Evolutionary conservation across 2,797 vertebrate genomes (phyloP).

Genomic region (Petrocephalus sullivani): DNA sequence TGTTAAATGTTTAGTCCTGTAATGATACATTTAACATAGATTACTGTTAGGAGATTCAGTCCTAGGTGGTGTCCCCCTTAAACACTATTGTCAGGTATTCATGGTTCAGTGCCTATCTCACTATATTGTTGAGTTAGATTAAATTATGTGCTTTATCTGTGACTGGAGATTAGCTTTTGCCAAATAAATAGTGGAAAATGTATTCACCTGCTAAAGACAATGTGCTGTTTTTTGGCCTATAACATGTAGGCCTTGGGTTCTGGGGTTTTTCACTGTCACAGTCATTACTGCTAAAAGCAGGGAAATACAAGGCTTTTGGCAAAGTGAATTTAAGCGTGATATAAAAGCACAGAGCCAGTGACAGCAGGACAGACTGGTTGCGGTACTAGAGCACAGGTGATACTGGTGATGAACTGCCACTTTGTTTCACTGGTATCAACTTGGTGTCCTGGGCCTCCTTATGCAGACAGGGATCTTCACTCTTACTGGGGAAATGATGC

Average conservation of each 20-base stretch:
- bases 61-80: slow-evolving; percentile 55
- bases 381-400: background rate
- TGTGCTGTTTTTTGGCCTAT: slow-evolving; percentile 31
- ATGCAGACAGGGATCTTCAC: background rate
- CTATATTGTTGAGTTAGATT: slow-evolving; percentile 25
- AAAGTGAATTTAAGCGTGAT: background rate
- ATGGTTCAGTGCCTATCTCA: slow-evolving; percentile 42
- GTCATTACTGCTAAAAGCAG: slow-evolving; percentile 9
- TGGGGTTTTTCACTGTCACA: slow-evolving; percentile 13
- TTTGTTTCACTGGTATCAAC: background rate
- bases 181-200: slow-evolving; percentile 30
- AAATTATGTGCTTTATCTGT: slow-evolving; percentile 37
- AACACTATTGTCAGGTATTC: slow-evolving; percentile 60
- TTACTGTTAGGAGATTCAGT: slow-evolving; percentile 27
- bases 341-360: background rate
- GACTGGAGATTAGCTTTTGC: slow-evolving; percentile 33
- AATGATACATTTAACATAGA: slow-evolving; percentile 47
- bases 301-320: background rate
- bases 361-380: background rate
- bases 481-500: background rate
- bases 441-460: background rate
- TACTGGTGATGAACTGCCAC: background rate
- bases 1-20: slow-evolving; percentile 49
- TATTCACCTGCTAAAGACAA: slow-evolving; percentile 29
- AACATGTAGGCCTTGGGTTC: slow-evolving; percentile 25